Conservation (phyloP, 2,113 vertebrate species). For the Sapayoa aenigma region DNA sequence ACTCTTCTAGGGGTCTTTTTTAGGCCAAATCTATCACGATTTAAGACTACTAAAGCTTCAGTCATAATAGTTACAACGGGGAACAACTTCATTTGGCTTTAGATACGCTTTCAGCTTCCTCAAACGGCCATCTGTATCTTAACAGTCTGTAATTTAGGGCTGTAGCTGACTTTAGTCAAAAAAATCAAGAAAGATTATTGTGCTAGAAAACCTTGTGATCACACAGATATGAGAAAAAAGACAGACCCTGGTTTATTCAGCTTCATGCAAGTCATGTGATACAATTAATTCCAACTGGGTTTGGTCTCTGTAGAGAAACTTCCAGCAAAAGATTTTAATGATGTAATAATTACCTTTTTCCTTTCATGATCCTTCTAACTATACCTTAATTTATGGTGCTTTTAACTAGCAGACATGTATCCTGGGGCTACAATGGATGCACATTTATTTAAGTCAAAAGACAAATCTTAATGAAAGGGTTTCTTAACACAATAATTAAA, state of each 20-base stretch:
- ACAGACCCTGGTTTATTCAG: background rate
- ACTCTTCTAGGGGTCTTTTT: background rate
- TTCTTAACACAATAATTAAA: slow-evolving; percentile 50
- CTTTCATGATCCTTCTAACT: slow-evolving; percentile 40
- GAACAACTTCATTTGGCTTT: background rate
- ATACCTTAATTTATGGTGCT: slow-evolving; percentile 35
- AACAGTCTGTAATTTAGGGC: background rate
- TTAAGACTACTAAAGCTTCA: background rate
- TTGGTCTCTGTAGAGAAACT: slow-evolving; percentile 36
- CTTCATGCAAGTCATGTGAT: background rate
- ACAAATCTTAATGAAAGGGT: slow-evolving; percentile 53
- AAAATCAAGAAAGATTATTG: background rate
- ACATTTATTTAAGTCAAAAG: slow-evolving; percentile 53
- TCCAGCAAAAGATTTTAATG: slow-evolving; percentile 24
- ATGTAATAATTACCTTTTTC: slow-evolving; percentile 43
- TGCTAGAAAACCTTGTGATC: background rate
- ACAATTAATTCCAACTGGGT: background rate
- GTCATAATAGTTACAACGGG: background rate
- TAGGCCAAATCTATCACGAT: background rate
- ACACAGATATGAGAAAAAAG: background rate
- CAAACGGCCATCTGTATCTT: background rate
- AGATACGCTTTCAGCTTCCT: background rate
- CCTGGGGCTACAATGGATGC: slow-evolving; percentile 18
- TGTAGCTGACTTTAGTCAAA: background rate
- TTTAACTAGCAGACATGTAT: slow-evolving; percentile 36